Evolutionary conservation across 2,797 vertebrate genomes (phyloP).

Genomic region (Hylomyscus alleni): DNA sequence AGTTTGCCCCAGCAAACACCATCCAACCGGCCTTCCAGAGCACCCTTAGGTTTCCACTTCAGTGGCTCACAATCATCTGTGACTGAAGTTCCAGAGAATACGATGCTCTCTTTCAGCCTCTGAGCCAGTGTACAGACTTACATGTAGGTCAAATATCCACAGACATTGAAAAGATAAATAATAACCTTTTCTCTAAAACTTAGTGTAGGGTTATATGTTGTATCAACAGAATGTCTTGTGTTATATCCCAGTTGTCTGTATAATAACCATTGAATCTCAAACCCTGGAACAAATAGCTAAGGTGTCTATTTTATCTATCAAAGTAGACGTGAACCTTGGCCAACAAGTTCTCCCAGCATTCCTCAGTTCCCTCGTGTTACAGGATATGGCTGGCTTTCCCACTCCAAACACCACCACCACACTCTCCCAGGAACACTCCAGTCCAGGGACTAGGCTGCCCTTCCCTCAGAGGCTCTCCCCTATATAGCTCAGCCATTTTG

Average conservation of each 20-base stretch:
- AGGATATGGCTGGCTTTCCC: background rate
- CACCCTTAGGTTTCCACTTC: background rate
- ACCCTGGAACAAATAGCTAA: background rate
- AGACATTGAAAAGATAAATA: background rate
- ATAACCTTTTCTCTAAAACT: background rate
- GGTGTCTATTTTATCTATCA: background rate
- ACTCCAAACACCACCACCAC: background rate
- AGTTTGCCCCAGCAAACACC: background rate
- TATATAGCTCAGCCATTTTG: background rate
- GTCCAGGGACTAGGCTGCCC: background rate
- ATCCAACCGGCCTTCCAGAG: background rate
- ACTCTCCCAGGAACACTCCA: background rate
- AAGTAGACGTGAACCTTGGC: background rate
- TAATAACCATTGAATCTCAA: background rate
- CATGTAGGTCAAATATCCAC: background rate
- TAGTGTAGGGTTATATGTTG: background rate
- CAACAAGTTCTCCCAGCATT: background rate
- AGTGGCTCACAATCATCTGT: background rate
- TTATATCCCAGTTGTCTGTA: constrained; percentile 10
- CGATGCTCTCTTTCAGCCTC: background rate
- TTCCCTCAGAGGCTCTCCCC: background rate
- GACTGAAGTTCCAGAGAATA: background rate
- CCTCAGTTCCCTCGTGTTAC: background rate
- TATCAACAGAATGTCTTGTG: background rate
- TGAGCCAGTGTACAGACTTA: background rate